Evolutionary conservation across 2,797 vertebrate genomes (phyloP).

Genomic region (Spea hammondii): DNA sequence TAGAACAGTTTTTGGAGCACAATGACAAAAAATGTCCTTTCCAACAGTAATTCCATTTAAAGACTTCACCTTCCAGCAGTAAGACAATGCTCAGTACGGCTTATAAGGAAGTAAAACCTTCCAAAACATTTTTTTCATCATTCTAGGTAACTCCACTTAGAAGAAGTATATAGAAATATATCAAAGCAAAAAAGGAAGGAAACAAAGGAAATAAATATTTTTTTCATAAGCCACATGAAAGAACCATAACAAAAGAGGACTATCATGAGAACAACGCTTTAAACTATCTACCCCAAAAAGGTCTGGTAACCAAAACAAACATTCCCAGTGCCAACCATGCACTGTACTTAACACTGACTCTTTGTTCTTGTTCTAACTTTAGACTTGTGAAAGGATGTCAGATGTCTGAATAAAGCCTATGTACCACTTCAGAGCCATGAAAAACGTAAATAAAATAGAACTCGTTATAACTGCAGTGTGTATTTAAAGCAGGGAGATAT

Average conservation of each 20-base stretch:
- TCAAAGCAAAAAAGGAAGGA: not conserved
- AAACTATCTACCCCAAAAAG: not conserved
- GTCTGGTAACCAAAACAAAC: constrained; percentile 1
- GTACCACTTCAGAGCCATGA: not conserved
- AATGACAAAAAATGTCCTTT: no score
- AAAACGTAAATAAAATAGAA: no score
- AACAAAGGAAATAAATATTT: not conserved
- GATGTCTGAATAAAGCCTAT: constrained; percentile 1
- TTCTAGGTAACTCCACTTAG: not conserved
- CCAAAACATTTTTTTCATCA: not conserved
- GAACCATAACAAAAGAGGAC: constrained; percentile 6
- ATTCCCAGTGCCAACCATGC: not conserved
- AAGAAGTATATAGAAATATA: not conserved
- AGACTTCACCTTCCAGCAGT: no score
- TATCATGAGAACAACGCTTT: constrained; percentile 2
- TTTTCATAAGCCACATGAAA: not conserved
- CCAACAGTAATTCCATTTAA: no score
- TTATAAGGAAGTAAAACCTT: no score
- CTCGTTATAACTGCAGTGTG: no score
- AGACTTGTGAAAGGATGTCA: constrained; percentile 4
- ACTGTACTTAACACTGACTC: not conserved
- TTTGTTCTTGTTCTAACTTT: constrained; percentile 3
- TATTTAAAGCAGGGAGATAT: no score
- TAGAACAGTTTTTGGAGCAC: no score
- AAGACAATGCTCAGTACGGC: no score